Conservation (phyloP, 2,113 vertebrate genomes). For the Oncorhynchus tshawytscha region DNA sequence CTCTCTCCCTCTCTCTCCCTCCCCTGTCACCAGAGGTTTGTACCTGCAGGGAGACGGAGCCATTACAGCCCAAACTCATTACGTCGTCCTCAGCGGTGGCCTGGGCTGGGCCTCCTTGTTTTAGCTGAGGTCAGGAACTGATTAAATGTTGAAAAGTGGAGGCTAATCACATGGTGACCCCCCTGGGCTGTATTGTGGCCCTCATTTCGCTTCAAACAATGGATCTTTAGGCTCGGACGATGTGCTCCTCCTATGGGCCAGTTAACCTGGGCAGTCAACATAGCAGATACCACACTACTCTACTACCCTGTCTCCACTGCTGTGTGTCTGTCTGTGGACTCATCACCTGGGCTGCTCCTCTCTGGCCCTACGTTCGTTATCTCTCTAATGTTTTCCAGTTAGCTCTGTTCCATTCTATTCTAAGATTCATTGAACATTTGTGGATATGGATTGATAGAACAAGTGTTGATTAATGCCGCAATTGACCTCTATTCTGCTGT, state of each 20-base stretch:
- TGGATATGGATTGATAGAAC: no score
- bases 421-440: no score
- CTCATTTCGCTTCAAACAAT: conserved; percentile 64
- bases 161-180: conserved; percentile 71
- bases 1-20: background rate
- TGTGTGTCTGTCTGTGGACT: no score
- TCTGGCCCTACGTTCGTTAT: no score
- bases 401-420: no score
- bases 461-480: no score
- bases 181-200: conserved; percentile 46
- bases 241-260: conserved; percentile 5
- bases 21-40: background rate
- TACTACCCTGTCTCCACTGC: no score
- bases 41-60: conserved; percentile 37
- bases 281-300: background rate
- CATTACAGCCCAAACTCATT: conserved; percentile 59
- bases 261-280: conserved; percentile 5
- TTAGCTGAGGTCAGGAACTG: conserved; percentile 50
- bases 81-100: conserved; percentile 32
- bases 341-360: no score
- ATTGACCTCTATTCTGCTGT: no score
- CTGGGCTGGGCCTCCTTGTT: conserved; percentile 14
- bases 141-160: conserved; percentile 61
- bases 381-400: no score
- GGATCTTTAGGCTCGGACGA: conserved; percentile 21